These are phyloP conservation scores for Diplazon laetatorius DNA, from an alignment of 2,888 invertebrate genomes.

Conservation along the genomic window DNA sequence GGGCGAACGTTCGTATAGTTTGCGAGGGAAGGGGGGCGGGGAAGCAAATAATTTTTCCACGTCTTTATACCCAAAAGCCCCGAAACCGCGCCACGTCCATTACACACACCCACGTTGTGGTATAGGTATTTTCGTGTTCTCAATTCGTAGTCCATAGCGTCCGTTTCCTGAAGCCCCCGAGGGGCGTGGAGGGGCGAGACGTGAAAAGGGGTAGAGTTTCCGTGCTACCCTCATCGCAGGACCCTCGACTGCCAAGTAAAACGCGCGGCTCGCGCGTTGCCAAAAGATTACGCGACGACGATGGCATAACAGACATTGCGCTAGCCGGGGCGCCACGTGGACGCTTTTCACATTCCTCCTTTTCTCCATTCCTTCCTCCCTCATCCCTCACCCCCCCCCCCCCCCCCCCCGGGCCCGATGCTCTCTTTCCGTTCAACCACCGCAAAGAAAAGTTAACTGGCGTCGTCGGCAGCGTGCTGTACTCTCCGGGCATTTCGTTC, in stretches of 20 bases:
- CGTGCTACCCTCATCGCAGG: slow-evolving; percentile 17
- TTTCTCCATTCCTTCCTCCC: slow-evolving; percentile 10
- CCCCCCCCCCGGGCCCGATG: slow-evolving; percentile 21
- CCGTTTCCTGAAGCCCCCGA: slow-evolving; percentile 53
- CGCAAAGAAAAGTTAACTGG: slow-evolving; percentile 45
- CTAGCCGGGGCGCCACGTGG: slow-evolving; percentile 64
- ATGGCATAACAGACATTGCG: slow-evolving; percentile 55
- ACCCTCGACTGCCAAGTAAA: slow-evolving; percentile 54
- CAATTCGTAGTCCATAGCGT: slow-evolving; percentile 51
- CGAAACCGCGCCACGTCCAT: neutral
- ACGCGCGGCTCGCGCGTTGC: slow-evolving; percentile 54
- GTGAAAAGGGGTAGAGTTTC: slow-evolving; percentile 26
- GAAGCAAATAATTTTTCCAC: slow-evolving; percentile 21
- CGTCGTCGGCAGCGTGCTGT: slow-evolving; percentile 19
- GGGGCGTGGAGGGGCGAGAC: too few species aligned
- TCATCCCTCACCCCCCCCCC: neutral
- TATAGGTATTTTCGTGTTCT: slow-evolving; percentile 30
- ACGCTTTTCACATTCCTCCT: slow-evolving; percentile 46
- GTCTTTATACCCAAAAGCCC: neutral
- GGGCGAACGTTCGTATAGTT: neutral
- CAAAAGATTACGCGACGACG: slow-evolving; percentile 64
- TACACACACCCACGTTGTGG: neutral
- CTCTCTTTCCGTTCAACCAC: slow-evolving; percentile 32
- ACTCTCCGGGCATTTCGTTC: too few species aligned
- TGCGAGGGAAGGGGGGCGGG: too few species aligned